Evolutionary conservation across 2,888 invertebrate genomes (phyloP).

Genomic region (Amorpha juglandis): DNA sequence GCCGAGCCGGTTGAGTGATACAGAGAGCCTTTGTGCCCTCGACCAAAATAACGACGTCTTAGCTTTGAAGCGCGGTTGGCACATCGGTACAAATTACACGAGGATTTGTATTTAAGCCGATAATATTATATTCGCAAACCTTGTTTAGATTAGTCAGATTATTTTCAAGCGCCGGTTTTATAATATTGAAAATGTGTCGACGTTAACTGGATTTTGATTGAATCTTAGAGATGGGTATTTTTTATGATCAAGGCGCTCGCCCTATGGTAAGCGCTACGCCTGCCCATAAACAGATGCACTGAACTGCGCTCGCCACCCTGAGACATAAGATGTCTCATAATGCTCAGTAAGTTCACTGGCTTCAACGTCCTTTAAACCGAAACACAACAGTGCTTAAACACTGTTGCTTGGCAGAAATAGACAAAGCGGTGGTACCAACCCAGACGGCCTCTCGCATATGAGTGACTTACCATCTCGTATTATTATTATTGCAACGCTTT

Average conservation of each 20-base stretch:
- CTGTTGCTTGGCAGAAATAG: no score
- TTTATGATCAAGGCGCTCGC: no score
- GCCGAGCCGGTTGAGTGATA: constrained; percentile 62
- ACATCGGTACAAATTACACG: constrained; percentile 67
- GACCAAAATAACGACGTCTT: constrained; percentile 76
- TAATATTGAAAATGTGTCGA: background rate
- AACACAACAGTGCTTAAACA: no score
- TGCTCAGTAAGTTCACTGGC: no score
- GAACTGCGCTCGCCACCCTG: no score
- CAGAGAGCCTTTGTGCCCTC: constrained; percentile 76
- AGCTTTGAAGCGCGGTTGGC: constrained; percentile 69
- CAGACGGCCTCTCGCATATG: no score
- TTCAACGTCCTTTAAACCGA: no score
- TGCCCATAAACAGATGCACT: no score
- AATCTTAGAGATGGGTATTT: background rate
- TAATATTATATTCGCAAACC: constrained; percentile 7
- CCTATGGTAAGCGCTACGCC: no score
- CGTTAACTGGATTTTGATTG: background rate
- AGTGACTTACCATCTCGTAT: no score
- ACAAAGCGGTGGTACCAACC: no score
- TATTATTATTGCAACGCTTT: constrained; percentile 35
- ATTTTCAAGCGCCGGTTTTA: background rate
- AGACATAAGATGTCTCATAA: no score
- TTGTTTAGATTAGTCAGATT: constrained; percentile 16
- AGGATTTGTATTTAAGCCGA: constrained; percentile 48